A percentile compares a stretch with the other conserved stretches of the same genome.
Conservation (phyloP, 1,140 invertebrate genomes). For the Alviniconcha marisindica region DNA sequence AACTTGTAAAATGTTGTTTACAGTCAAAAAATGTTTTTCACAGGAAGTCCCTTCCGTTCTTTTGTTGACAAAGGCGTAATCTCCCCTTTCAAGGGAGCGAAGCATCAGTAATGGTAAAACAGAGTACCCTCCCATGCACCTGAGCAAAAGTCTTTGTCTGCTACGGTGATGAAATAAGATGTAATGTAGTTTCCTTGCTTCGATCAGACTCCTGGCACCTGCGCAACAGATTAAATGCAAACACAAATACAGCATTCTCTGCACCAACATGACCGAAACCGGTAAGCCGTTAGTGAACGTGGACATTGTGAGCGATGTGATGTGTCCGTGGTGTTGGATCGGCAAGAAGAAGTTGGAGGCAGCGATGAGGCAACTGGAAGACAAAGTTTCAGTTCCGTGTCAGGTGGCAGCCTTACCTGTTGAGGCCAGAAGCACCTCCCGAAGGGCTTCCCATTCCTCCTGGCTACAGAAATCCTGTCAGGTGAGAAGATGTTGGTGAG, state of each 20-base stretch:
- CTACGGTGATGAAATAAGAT: neutral
- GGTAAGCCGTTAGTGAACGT: constrained; percentile 56
- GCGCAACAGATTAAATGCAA: too few species aligned
- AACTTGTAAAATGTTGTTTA: neutral
- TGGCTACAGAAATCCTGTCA: neutral
- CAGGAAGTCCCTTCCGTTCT: neutral
- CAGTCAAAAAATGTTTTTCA: neutral
- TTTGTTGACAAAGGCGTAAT: neutral
- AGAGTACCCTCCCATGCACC: neutral
- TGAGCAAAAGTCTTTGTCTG: neutral
- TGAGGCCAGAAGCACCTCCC: constrained; percentile 62
- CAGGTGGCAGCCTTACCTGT: constrained; percentile 67
- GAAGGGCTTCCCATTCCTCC: constrained; percentile 65
- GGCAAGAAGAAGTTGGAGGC: constrained; percentile 69
- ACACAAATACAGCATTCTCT: too few species aligned
- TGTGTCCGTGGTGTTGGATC: constrained; percentile 73
- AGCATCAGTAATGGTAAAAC: neutral
- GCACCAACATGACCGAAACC: constrained; percentile 31
- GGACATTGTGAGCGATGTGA: constrained; percentile 68
- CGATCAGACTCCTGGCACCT: too few species aligned
- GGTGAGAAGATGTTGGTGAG: too few species aligned
- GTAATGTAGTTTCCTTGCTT: too few species aligned
- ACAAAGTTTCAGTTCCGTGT: constrained; percentile 66
- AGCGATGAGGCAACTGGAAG: constrained; percentile 61
- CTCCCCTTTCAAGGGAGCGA: neutral